Percentiles rank a stretch among this genome's conserved stretches.
These are phyloP conservation scores for Cancer borealis DNA, from an alignment of 2,888 invertebrate species.

Conservation along the genomic window DNA sequence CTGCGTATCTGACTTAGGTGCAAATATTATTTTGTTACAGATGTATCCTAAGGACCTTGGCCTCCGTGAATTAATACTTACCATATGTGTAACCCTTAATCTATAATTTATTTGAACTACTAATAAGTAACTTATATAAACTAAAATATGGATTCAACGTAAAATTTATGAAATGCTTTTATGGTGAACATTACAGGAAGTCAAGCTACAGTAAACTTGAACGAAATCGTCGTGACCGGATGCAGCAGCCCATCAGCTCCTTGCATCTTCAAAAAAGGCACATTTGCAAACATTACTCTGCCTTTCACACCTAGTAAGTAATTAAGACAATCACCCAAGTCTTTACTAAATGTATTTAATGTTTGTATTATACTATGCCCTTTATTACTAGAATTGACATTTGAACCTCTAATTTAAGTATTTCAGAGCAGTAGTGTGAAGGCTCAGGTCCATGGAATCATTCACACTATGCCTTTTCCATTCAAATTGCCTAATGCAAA, in stretches of 20 bases:
- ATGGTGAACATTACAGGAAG: neutral
- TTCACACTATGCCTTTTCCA: conserved; percentile 50
- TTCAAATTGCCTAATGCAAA: conserved; percentile 45
- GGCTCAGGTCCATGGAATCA: conserved; percentile 50
- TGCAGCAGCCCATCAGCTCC: neutral
- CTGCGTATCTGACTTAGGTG: no score
- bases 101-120: no score
- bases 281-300: conserved; percentile 53
- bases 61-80: no score
- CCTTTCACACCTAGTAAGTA: conserved; percentile 72
- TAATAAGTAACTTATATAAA: no score
- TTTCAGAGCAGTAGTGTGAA: conserved; percentile 18
- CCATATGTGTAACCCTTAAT: no score
- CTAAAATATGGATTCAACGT: no score
- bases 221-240: conserved; percentile 56
- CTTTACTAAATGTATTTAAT: neutral
- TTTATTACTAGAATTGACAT: neutral
- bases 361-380: neutral
- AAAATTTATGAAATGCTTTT: no score
- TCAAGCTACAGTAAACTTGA: conserved; percentile 39
- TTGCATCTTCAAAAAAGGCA: conserved; percentile 63
- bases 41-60: no score
- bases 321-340: neutral
- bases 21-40: no score
- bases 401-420: conserved; percentile 1